These are phyloP conservation scores for Drosophila kokeensis DNA, from an alignment of 2,888 invertebrate genomes.

Conservation along the genomic window DNA sequence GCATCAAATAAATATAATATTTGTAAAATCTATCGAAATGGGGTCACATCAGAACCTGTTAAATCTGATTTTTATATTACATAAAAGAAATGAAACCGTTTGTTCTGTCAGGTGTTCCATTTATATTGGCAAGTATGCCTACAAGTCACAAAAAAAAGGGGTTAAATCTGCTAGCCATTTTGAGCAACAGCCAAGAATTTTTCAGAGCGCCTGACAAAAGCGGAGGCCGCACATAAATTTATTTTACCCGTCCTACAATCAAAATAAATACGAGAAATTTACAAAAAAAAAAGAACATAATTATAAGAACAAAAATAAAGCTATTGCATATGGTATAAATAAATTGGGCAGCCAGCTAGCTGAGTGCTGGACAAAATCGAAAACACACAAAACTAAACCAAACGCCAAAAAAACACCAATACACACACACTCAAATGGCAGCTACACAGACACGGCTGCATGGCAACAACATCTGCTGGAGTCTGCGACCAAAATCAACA, in stretches of 20 bases:
- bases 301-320: conserved; percentile 6
- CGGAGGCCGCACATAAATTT: conserved; percentile 41
- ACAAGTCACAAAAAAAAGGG: conserved; percentile 10
- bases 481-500: conserved; percentile 13
- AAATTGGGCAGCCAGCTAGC: conserved; percentile 18
- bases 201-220: conserved; percentile 22
- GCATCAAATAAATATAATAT: not conserved
- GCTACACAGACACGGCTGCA: conserved; percentile 19
- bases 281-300: not conserved
- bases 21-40: not conserved
- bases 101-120: not conserved
- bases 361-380: conserved; percentile 9
- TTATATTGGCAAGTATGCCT: conserved; percentile 6
- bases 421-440: conserved; percentile 2
- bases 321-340: conserved; percentile 30
- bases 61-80: not conserved
- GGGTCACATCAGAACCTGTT: not conserved
- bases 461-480: conserved; percentile 32
- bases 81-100: not conserved
- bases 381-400: conserved; percentile 4
- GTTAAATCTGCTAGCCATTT: conserved; percentile 13
- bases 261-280: conserved; percentile 8
- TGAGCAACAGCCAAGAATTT: conserved; percentile 39
- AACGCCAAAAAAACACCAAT: not conserved
- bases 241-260: conserved; percentile 42